Conservation (phyloP, 2,797 vertebrate genomes). For the Chloroceryle inda region DNA sequence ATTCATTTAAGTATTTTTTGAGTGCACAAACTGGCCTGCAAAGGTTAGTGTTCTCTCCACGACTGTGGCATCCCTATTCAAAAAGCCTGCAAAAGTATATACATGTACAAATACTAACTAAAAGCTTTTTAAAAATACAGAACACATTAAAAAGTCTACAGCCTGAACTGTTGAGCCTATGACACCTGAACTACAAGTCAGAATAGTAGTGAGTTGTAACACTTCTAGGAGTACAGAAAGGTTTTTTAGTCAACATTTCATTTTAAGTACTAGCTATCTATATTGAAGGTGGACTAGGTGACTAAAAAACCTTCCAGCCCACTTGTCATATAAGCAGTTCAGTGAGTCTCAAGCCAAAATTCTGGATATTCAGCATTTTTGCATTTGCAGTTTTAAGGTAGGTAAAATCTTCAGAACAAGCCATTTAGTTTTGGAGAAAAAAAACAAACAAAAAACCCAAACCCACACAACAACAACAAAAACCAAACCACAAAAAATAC, state of each 20-base stretch:
- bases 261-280: not conserved
- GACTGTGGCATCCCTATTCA: not conserved
- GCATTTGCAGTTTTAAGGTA: constrained; percentile 46
- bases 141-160: not conserved
- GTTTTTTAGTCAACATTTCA: not conserved
- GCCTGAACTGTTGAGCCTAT: not conserved
- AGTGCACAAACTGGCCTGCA: not conserved
- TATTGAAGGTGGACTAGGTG: not conserved
- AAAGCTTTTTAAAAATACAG: not conserved
- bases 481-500: no score
- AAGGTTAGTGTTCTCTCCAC: not conserved
- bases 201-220: not conserved
- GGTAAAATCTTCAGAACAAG: not conserved
- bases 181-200: not conserved
- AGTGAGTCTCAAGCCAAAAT: not conserved
- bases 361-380: not conserved
- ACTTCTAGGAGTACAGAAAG: not conserved
- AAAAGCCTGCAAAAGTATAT: not conserved
- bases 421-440: not conserved
- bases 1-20: not conserved
- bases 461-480: not conserved
- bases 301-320: not conserved
- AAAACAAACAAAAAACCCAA: not conserved
- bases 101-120: not conserved
- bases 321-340: not conserved